phyloP scores from a whole-genome alignment of 2,113 vertebrate genomes.

The Otocyon megalotis region DNA sequence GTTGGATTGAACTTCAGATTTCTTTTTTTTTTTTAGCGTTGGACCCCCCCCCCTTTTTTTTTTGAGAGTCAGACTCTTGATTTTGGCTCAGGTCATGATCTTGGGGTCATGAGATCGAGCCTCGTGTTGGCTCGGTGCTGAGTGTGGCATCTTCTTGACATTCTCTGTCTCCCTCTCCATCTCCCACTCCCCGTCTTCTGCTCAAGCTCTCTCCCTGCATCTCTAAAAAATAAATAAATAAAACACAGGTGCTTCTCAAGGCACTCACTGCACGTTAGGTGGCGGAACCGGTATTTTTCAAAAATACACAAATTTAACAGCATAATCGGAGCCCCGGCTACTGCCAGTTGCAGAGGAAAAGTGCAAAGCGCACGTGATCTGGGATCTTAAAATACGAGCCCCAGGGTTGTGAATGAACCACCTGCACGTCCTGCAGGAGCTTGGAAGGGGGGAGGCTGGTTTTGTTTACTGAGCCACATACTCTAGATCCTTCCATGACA shows the following conservation, averaged over 20 bases:
- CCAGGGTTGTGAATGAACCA: accelerated
- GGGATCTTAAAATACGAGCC: neutral
- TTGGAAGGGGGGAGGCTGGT: accelerated
- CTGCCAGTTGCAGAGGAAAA: neutral
- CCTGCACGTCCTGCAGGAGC: accelerated
- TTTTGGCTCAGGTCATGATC: neutral
- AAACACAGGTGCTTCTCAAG: neutral
- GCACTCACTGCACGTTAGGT: accelerated
- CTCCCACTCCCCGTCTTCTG: neutral
- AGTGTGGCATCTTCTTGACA: neutral
- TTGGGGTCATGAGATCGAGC: neutral
- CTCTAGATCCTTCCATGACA: neutral
- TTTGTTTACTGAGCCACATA: neutral
- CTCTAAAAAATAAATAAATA: neutral
- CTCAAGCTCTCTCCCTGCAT: neutral
- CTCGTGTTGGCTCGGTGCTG: accelerated
- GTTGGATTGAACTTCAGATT: too few species aligned
- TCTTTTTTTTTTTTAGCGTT: too few species aligned
- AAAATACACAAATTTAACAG: too few species aligned
- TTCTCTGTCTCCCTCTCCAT: neutral
- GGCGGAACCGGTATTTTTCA: neutral
- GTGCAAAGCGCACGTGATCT: accelerated
- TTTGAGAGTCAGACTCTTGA: neutral
- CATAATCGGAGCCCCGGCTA: neutral
- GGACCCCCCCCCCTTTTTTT: too few species aligned